Evolutionary conservation across 2,888 invertebrate genomes (phyloP).

Genomic region (Bedellia somnulentella): DNA sequence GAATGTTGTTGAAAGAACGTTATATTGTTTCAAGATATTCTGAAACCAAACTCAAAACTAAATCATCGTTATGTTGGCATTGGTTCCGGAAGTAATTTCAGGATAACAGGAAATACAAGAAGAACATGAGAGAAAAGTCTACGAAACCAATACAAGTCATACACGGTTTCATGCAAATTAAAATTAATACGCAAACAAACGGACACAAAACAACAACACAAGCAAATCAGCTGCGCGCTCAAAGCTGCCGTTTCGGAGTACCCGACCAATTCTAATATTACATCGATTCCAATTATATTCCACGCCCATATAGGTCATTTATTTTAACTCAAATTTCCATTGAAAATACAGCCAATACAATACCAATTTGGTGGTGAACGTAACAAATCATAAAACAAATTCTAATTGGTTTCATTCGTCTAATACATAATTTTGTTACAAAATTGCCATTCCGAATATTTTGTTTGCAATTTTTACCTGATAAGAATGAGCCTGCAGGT

Average conservation of each 20-base stretch:
- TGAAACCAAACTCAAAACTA: too few relatives aligned
- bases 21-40: too few relatives aligned
- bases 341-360: slow-evolving; percentile 53
- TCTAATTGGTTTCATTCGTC: too few relatives aligned
- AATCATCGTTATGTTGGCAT: too few relatives aligned
- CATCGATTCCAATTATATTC: too few relatives aligned
- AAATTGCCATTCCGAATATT: slow-evolving; percentile 53
- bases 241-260: slow-evolving; percentile 33
- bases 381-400: slow-evolving; percentile 44
- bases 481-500: slow-evolving; percentile 81
- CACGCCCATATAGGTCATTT: too few relatives aligned
- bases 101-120: too few relatives aligned
- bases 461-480: slow-evolving; percentile 70
- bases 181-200: slow-evolving; percentile 55
- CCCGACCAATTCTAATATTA: slow-evolving; percentile 41
- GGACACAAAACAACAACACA: slow-evolving; percentile 47
- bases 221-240: slow-evolving; percentile 44
- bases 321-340: too few relatives aligned
- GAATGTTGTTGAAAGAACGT: too few relatives aligned
- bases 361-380: slow-evolving; percentile 24
- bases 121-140: too few relatives aligned
- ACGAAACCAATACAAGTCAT: too few relatives aligned
- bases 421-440: slow-evolving; percentile 48
- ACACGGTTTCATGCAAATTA: slow-evolving; percentile 57
- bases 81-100: too few relatives aligned